A percentile compares a stretch with the other conserved stretches of the same genome.
Conservation (phyloP, 2,113 vertebrate genomes). For the Rallus limicola region DNA sequence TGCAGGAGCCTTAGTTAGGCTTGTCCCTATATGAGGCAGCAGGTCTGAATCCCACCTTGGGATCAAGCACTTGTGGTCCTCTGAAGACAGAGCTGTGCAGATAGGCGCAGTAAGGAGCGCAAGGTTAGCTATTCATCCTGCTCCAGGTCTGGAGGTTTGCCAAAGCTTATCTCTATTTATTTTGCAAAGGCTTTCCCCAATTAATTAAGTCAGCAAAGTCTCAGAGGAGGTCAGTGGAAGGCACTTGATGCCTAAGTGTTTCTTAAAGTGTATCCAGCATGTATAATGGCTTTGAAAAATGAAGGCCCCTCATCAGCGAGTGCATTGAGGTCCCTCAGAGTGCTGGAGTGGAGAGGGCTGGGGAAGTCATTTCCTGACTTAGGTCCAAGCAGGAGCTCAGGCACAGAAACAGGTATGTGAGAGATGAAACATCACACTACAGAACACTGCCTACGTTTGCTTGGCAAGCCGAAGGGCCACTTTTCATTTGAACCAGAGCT, state of each 20-base stretch:
- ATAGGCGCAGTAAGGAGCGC: not conserved
- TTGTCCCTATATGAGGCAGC: not conserved
- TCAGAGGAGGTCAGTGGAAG: conserved; percentile 41
- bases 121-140: not conserved
- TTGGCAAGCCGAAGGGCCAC: not conserved
- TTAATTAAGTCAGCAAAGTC: conserved; percentile 54
- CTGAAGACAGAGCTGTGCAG: not conserved
- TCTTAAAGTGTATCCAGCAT: not conserved
- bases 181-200: conserved; percentile 49
- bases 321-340: not conserved
- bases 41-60: not conserved
- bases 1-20: not conserved
- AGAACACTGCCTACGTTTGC: not conserved
- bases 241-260: conserved; percentile 46
- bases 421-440: not conserved
- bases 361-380: not conserved
- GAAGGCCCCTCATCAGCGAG: not conserved
- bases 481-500: not conserved
- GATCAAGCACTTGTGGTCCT: not conserved
- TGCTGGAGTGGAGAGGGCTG: not conserved
- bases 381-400: not conserved
- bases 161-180: conserved; percentile 61
- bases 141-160: conserved; percentile 36
- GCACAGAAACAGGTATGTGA: not conserved
- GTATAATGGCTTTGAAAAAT: not conserved